Conservation (phyloP, 30 jellyfish, hydroid and myxozoan species). For the Sanderia malayensis region DNA sequence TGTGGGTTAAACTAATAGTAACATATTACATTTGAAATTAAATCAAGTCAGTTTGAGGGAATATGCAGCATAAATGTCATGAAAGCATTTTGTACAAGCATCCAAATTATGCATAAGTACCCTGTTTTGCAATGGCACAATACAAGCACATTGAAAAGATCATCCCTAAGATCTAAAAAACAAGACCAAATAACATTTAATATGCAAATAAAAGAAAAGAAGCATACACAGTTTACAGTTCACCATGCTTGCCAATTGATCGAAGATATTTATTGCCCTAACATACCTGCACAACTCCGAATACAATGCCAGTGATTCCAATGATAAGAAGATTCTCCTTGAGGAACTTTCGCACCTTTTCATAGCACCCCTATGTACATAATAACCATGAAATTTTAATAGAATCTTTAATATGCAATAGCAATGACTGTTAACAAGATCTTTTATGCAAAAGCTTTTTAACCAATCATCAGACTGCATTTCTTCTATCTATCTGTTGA, state of each 20-base stretch:
- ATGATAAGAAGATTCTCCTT: slow-evolving; percentile 59
- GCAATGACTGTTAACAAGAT: too few species aligned
- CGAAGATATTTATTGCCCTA: background rate
- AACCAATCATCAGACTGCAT: too few species aligned
- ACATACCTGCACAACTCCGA: slow-evolving; percentile 78
- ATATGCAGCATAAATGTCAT: too few species aligned
- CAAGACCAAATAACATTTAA: background rate
- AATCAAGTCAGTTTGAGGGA: too few species aligned
- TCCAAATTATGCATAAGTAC: slow-evolving; percentile 56
- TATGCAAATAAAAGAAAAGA: too few species aligned
- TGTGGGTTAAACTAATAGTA: too few species aligned
- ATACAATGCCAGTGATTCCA: slow-evolving; percentile 66
- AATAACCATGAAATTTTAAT: background rate
- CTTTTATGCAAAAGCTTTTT: too few species aligned
- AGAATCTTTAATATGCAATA: too few species aligned
- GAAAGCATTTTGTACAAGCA: too few species aligned
- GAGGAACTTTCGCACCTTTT: slow-evolving; percentile 58
- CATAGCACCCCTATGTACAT: slow-evolving; percentile 66
- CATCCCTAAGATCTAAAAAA: slow-evolving; percentile 65
- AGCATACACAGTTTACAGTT: background rate
- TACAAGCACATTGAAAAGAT: slow-evolving; percentile 61
- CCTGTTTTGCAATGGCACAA: slow-evolving; percentile 61
- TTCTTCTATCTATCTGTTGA: too few species aligned
- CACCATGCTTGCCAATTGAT: background rate
- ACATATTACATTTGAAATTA: too few species aligned